phyloP scores from a whole-genome alignment of 2,113 vertebrate species.

The Charadrius vociferus region DNA sequence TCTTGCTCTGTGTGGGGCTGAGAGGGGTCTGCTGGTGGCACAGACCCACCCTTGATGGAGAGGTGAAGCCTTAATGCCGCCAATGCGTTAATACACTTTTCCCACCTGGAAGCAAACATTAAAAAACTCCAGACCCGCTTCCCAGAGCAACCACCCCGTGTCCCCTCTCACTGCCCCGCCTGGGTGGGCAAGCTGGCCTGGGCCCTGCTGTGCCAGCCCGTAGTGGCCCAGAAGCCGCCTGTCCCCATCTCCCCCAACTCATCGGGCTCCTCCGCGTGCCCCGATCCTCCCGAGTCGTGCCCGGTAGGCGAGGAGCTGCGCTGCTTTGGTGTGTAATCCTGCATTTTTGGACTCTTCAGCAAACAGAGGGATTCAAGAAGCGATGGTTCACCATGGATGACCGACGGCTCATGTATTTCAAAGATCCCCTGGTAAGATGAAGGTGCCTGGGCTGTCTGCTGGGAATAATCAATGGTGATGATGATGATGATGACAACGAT shows the following conservation, averaged over 20 bases:
- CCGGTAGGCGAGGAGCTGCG: neutral
- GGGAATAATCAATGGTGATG: neutral
- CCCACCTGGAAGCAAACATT: neutral
- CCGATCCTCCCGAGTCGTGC: accelerated
- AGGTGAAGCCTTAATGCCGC: accelerated
- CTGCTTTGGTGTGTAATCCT: neutral
- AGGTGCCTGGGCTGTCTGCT: neutral
- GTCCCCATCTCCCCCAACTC: neutral
- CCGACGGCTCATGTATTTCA: slow-evolving; percentile 95
- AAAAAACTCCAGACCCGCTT: neutral
- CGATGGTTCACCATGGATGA: slow-evolving; percentile 98
- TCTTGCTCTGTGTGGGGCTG: neutral
- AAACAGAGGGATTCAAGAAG: slow-evolving; percentile 96
- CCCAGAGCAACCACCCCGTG: no score
- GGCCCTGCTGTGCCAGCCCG: neutral
- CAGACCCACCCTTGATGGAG: neutral
- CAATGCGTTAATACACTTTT: neutral
- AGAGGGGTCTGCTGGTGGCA: neutral
- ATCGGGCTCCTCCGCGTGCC: neutral
- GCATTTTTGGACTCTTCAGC: slow-evolving; percentile 64
- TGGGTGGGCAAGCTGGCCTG: neutral
- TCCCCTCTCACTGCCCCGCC: neutral
- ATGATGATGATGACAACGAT: neutral
- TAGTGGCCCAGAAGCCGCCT: neutral
- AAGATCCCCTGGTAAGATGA: slow-evolving; percentile 91